A percentile compares a stretch with the other conserved stretches of the same genome.
phyloP scores from a whole-genome alignment of 2,797 vertebrate genomes.

The Taenioides sp. region DNA sequence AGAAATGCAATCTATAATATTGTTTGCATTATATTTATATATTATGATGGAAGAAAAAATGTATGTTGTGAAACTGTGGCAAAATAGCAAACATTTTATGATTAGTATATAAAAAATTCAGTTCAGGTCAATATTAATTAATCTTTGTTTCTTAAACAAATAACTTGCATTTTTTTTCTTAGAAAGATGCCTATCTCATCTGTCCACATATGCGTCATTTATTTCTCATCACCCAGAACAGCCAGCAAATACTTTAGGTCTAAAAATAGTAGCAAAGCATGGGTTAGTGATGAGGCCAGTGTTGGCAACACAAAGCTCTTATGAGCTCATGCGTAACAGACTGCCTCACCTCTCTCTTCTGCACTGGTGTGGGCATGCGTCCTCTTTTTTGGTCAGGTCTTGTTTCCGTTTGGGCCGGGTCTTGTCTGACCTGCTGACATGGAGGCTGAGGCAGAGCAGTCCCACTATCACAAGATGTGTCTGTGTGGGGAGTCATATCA shows the following conservation, averaged over 20 bases:
- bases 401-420: constrained; percentile 47
- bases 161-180: constrained; percentile 1
- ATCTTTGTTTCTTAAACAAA: not conserved
- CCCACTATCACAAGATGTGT: constrained; percentile 16
- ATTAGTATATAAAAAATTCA: not conserved
- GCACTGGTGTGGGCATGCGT: constrained; percentile 34
- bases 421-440: constrained; percentile 40
- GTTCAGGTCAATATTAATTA: not conserved
- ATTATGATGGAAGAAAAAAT: too few relatives aligned
- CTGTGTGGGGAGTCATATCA: constrained; percentile 20
- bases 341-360: constrained; percentile 68
- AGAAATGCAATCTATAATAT: not conserved
- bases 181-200: constrained; percentile 40
- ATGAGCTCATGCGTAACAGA: constrained; percentile 79
- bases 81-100: not conserved
- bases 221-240: constrained; percentile 56
- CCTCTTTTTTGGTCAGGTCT: constrained; percentile 41
- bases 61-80: not conserved
- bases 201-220: constrained; percentile 60
- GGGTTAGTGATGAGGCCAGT: constrained; percentile 64
- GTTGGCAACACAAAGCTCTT: constrained; percentile 64
- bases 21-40: not conserved
- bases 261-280: constrained; percentile 81
- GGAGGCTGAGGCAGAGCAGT: constrained; percentile 28
- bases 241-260: constrained; percentile 56